Conservation (phyloP, 2,797 vertebrate species). For the Acrossocheilus wenchowensis region DNA sequence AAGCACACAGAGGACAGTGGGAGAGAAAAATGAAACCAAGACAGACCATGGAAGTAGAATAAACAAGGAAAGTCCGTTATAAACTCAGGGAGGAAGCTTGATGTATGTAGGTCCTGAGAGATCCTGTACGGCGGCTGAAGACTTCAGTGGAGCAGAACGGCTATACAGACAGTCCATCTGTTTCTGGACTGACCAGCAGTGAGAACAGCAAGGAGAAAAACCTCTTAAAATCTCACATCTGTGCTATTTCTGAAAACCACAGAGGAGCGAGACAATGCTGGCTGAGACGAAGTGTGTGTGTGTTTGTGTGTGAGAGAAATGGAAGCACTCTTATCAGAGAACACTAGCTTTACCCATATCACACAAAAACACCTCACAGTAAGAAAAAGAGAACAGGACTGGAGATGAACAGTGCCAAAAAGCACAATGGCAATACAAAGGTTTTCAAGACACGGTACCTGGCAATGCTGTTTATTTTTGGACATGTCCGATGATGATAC, state of each 20-base stretch:
- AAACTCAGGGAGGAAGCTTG: background rate
- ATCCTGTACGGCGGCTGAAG: background rate
- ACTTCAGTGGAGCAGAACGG: background rate
- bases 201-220: constrained; percentile 6
- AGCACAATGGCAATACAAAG: background rate
- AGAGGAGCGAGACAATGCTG: background rate
- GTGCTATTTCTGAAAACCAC: constrained; percentile 14
- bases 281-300: background rate
- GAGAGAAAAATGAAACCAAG: constrained; percentile 34
- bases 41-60: constrained; percentile 1
- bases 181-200: constrained; percentile 23
- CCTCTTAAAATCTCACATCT: constrained; percentile 26
- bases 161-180: background rate
- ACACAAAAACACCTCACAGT: background rate
- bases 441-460: background rate
- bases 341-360: constrained; percentile 21
- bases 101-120: background rate
- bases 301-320: background rate
- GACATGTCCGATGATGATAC: background rate
- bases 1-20: background rate
- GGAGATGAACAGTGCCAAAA: background rate
- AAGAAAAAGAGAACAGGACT: background rate
- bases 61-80: constrained; percentile 6
- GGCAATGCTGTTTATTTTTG: background rate
- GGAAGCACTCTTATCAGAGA: constrained; percentile 24